Conservation (phyloP, 1,140 invertebrate species). For the Matsumurasca onukii region DNA sequence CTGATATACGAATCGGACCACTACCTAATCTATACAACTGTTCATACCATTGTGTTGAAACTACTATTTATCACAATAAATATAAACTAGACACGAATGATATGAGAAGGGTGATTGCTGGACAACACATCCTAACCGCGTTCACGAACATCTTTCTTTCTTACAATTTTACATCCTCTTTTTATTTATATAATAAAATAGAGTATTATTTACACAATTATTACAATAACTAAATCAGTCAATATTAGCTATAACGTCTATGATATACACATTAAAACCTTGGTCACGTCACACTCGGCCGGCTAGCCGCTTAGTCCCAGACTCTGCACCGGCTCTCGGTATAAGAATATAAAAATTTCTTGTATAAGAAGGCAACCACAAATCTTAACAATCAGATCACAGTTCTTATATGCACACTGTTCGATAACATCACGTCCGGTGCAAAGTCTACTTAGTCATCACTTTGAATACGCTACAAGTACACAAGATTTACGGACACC, state of each 20-base stretch:
- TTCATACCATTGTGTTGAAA: no score
- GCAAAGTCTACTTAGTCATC: no score
- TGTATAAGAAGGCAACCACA: constrained; percentile 27
- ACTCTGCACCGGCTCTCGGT: no score
- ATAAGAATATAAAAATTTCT: constrained; percentile 28
- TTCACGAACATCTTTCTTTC: constrained; percentile 19
- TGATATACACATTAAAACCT: constrained; percentile 15
- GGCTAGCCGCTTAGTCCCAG: background rate
- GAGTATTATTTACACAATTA: constrained; percentile 25
- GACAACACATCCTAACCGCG: background rate
- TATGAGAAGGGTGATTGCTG: background rate
- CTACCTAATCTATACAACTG: no score
- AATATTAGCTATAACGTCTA: constrained; percentile 16
- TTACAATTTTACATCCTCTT: constrained; percentile 16
- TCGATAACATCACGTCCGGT: constrained; percentile 1
- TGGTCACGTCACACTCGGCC: constrained; percentile 2
- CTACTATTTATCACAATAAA: background rate
- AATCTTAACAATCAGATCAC: constrained; percentile 27
- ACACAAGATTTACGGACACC: constrained; percentile 80
- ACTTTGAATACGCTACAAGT: no score
- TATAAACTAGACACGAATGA: constrained; percentile 12
- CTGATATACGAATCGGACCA: no score
- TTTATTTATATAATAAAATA: constrained; percentile 21
- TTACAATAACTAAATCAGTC: constrained; percentile 17
- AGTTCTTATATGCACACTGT: constrained; percentile 13